Evolutionary conservation across 2,113 vertebrate species (phyloP).

Genomic region (Ceuthmochares aereus): DNA sequence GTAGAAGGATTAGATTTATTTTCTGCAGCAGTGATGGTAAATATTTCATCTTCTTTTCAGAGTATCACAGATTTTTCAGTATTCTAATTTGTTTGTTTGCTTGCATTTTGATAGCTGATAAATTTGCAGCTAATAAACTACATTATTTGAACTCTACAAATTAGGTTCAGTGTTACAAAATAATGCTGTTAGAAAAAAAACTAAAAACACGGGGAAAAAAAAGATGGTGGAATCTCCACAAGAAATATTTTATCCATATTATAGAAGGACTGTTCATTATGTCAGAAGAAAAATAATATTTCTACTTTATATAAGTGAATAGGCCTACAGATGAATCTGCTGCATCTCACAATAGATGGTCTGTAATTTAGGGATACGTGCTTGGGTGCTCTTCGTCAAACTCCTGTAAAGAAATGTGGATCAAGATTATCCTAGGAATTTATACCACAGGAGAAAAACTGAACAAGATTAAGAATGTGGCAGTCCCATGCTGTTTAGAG

Average conservation of each 20-base stretch:
- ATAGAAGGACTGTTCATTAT: not conserved
- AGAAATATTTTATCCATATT: not conserved
- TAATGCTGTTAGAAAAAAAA: not conserved
- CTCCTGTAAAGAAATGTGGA: not conserved
- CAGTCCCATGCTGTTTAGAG: not conserved
- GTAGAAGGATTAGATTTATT: not conserved
- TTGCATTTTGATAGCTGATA: not conserved
- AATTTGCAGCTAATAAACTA: not conserved
- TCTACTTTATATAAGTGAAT: not conserved
- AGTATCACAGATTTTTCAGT: not conserved
- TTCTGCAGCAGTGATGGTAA: not conserved
- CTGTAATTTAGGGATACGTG: not conserved
- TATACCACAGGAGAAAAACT: not conserved
- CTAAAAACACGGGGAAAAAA: no score
- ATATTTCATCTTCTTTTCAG: not conserved
- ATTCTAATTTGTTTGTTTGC: fast-evolving
- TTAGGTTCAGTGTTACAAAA: not conserved
- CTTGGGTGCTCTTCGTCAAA: not conserved
- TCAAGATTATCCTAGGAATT: slow-evolving; percentile 8
- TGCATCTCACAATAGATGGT: not conserved
- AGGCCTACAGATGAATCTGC: slow-evolving; percentile 1
- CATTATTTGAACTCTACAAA: not conserved
- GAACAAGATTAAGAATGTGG: not conserved
- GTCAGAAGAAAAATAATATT: slow-evolving; percentile 26
- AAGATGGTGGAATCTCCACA: not conserved